Base-by-base conservation (phyloP, 2,888 invertebrate genomes). In the Camptogramma bilineatum region DNA sequence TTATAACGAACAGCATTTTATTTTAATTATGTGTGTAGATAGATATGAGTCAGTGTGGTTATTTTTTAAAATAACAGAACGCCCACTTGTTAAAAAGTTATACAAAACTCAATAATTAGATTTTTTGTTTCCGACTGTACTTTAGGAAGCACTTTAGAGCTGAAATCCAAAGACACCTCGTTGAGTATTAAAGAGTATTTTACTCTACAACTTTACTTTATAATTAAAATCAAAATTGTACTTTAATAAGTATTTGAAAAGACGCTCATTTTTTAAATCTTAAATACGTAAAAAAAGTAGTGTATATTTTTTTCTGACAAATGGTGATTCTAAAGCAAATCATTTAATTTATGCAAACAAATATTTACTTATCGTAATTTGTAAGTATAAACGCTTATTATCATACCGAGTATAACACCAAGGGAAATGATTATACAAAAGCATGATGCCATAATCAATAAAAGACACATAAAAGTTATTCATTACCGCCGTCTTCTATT, bases 401-500 rank as follows among this genome's bases (percentile, higher is more conserved):
- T 17, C 17, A 17, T 53, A 8, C 24, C 17, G n/a, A 17, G 28
- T 16, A 16, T 24, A 46, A 17, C 44, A 19, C 24, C 28, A 4
- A 4, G 18, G 9, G 28, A 8, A 47, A 24, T 28, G 39, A 47
- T 51, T 51, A 28, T 42, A 18, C 42, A 51, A 58, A 44, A 58
- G 51, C 28, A 51, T 52, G n/a, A 52, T 17, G 47, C 39, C n/a
- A 31, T 57, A 47, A 55, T 16, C 31, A 59, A 56, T 65, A 47
- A 44, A 42, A 47, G n/a, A 55, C 48, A 24, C 59, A 46, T 52
- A 55, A 64, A 64, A 44, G 18, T 16, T 46, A 55, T 66, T 66
- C 46, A 66, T 66, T 59, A 62, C 17, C 51, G 57, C 50, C 18
- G 21, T 48, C 58, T 61, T 52, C 47, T 59, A 52, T 59, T 64